Percentiles rank a stretch among this genome's conserved stretches.
Evolutionary conservation across 30 jellyfish, hydroid and myxozoan genomes (phyloP).

Genomic region (Aurelia sp.): DNA sequence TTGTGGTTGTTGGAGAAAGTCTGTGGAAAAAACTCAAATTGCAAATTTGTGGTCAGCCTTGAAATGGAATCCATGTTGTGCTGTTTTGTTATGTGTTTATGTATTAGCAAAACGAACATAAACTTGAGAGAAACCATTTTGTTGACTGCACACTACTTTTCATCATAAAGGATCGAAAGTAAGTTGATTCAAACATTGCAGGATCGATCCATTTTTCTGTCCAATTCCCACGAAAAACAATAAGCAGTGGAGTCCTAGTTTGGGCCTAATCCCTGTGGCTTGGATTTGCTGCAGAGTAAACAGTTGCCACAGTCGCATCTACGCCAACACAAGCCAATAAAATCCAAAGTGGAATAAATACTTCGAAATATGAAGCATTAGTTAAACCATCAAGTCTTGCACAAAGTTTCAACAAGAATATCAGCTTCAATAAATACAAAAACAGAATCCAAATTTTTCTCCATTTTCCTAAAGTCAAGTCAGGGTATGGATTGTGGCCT

Average conservation of each 20-base stretch:
- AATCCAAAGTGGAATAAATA: conserved; percentile 91
- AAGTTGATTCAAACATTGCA: too few relatives aligned
- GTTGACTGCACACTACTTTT: too few relatives aligned
- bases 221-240: too few relatives aligned
- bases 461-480: conserved; percentile 54
- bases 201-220: too few relatives aligned
- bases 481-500: conserved; percentile 65
- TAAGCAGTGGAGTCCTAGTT: neutral
- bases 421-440: conserved; percentile 60
- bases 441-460: conserved; percentile 78
- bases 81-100: too few relatives aligned
- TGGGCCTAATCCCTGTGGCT: conserved; percentile 45
- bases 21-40: too few relatives aligned
- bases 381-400: conserved; percentile 84
- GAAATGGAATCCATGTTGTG: too few relatives aligned
- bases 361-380: conserved; percentile 64
- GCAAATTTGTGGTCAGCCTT: too few relatives aligned
- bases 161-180: too few relatives aligned
- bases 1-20: too few relatives aligned
- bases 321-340: conserved; percentile 56
- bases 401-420: conserved; percentile 76
- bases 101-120: too few relatives aligned
- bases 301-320: conserved; percentile 77
- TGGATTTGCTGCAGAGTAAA: conserved; percentile 62
- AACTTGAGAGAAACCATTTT: too few relatives aligned